Percentiles rank a stretch among this genome's conserved stretches.
Conservation (phyloP, 2,113 vertebrate species). For the Panthera tigris region DNA sequence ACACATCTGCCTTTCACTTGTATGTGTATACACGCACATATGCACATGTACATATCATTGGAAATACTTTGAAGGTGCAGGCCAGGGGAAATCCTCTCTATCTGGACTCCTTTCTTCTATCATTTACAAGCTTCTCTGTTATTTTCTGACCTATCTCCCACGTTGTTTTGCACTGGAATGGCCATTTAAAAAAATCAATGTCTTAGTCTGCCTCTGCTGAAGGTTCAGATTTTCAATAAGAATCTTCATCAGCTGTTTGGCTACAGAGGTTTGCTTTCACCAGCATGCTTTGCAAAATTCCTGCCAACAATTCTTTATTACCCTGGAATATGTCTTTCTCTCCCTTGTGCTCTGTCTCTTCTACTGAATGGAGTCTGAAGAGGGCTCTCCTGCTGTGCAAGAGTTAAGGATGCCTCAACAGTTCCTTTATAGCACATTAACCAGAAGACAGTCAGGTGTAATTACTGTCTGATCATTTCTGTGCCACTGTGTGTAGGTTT, state of each 20-base stretch:
- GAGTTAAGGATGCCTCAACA: neutral
- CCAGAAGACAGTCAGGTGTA: neutral
- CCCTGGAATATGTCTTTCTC: neutral
- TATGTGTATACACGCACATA: neutral
- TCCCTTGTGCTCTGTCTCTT: neutral
- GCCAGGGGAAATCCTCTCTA: neutral
- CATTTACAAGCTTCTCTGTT: neutral
- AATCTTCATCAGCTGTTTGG: neutral
- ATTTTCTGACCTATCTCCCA: constrained; percentile 7
- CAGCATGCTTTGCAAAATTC: constrained; percentile 1
- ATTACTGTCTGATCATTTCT: neutral
- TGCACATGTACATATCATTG: neutral
- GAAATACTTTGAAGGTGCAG: neutral
- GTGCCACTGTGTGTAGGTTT: neutral
- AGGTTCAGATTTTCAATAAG: constrained; percentile 28
- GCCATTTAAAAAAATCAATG: neutral
- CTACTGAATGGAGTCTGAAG: neutral
- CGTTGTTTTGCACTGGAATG: constrained; percentile 35
- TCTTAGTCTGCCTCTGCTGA: constrained; percentile 15
- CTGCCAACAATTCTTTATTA: neutral
- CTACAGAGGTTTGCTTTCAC: constrained; percentile 29
- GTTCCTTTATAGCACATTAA: neutral
- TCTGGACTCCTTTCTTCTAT: neutral
- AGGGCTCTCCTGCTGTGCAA: neutral
- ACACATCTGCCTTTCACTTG: neutral